These are phyloP conservation scores for Ruditapes philippinarum DNA, from an alignment of 1,140 invertebrate genomes.

Conservation along the genomic window DNA sequence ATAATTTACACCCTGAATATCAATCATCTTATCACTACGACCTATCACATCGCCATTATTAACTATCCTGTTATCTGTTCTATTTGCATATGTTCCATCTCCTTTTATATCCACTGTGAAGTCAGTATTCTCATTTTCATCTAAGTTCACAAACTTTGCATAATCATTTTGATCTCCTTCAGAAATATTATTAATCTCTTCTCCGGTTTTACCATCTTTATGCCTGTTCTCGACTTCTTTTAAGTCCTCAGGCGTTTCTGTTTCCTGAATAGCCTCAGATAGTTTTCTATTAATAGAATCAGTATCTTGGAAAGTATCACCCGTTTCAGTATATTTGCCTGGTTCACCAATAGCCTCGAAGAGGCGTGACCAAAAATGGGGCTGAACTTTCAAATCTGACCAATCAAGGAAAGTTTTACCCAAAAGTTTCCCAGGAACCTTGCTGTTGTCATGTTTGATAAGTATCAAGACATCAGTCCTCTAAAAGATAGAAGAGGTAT, in stretches of 20 bases:
- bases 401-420: constrained; percentile 77
- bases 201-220: neutral
- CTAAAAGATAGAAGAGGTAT: too few relatives aligned
- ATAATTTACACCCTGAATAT: too few relatives aligned
- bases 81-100: neutral
- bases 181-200: neutral
- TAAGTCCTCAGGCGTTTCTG: neutral
- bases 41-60: too few relatives aligned
- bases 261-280: neutral
- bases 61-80: neutral
- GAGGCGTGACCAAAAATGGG: constrained; percentile 76
- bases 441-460: constrained; percentile 72
- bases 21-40: too few relatives aligned
- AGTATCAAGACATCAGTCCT: constrained; percentile 74
- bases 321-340: constrained; percentile 22
- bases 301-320: neutral
- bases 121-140: neutral
- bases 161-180: neutral
- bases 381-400: constrained; percentile 68
- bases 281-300: neutral
- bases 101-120: neutral
- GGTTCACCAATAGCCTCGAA: constrained; percentile 70
- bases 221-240: neutral
- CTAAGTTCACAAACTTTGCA: neutral
- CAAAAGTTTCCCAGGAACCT: constrained; percentile 74